Base-by-base conservation (phyloP, 2,797 vertebrate species). In the Atherinosoma microstoma region DNA sequence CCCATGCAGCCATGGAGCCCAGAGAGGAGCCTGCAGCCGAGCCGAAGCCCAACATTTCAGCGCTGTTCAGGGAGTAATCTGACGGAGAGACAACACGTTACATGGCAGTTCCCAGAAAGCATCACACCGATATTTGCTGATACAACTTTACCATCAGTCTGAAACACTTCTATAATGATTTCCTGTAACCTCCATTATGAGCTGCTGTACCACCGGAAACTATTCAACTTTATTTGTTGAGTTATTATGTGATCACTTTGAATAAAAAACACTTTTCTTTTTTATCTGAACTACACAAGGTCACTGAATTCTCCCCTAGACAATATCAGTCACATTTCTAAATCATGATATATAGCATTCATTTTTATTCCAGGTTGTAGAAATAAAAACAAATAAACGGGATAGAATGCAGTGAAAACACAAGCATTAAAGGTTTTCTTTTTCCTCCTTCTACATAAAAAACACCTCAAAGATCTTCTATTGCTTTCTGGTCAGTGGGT, bases 41-140 rank as follows among this genome's bases (percentile, higher is more conserved):
- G 88, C 88, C 90, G 91, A 99, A 98, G 29, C 95, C 92, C 2
- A 96, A 95, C 91, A 98, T 92, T 76, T 98, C 97, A 18, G 95
- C 94, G 0, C 96, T 96, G 91, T 85, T 96, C 93, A 98, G 88
- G 49, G 96, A 94, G 86, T 97, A 98, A 92, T 99, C 98, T 99
- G 87, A 22, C 5, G 78, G 34, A 72, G 42, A 75, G 35, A 40
- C 0, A 30, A 34, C 47, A 71, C 22, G 36, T n/a, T 18, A 64
- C 30, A 53, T 4, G 4, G 68, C 0, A 9, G 35, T 2, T 2
- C 22, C 56, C 40, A 69, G 22, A 59, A 54, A 45, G 7, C 20
- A 30, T 40, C 1, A 57, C 7, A 72, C 0, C 8, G 38, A 66
- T 11, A 0, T 49, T 51, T 22, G 3, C 34, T n/a, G 9, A 2